Evolutionary conservation across 2,113 vertebrate genomes (phyloP).

Genomic region (Lipotes vexillifer): DNA sequence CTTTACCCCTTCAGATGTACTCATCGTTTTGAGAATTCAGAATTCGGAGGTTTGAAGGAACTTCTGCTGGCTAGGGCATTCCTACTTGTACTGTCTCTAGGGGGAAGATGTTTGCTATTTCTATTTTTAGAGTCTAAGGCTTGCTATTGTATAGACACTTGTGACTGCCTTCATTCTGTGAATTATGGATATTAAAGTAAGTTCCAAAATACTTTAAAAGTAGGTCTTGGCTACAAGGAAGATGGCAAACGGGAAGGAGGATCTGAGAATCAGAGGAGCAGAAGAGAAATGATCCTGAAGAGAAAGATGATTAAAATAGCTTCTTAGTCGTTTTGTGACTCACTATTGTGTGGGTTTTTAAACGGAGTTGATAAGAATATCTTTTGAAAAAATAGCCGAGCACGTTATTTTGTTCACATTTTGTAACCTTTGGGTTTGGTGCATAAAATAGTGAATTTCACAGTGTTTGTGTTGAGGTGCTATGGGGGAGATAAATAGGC

Average conservation of each 20-base stretch:
- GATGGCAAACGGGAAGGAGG: background rate
- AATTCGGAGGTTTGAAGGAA: background rate
- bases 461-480: background rate
- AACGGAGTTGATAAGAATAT: background rate
- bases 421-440: background rate
- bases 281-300: background rate
- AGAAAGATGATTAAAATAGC: background rate
- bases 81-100: background rate
- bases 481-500: background rate
- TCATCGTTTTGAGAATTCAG: background rate
- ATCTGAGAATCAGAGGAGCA: background rate
- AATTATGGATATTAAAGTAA: background rate
- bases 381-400: background rate
- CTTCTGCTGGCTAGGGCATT: accelerated
- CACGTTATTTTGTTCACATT: background rate
- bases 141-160: background rate
- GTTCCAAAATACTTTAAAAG: background rate
- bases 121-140: background rate
- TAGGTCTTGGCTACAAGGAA: background rate
- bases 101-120: background rate
- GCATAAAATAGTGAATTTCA: background rate
- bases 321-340: background rate
- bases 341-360: background rate
- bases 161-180: background rate
- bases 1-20: background rate